Evolutionary conservation across 2,797 vertebrate genomes (phyloP).

Genomic region (Sparus aurata): DNA sequence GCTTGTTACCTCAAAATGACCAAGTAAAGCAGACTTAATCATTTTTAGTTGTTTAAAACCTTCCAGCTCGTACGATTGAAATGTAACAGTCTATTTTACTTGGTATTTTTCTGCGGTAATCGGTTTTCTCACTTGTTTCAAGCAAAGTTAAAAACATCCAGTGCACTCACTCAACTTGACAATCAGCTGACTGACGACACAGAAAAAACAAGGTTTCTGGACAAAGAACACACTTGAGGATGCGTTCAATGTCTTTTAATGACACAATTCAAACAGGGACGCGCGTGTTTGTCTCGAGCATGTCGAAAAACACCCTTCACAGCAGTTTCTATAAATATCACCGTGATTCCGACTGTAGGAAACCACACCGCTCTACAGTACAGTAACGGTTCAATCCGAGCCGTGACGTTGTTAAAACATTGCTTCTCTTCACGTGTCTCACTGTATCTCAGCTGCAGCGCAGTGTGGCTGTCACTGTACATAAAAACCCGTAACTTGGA

Average conservation of each 20-base stretch:
- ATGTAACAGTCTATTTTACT: no score
- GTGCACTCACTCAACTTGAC: slow-evolving; percentile 2
- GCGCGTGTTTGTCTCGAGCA: not conserved
- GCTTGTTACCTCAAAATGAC: no score
- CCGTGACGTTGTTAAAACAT: not conserved
- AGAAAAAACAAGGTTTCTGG: not conserved
- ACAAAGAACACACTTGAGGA: slow-evolving; percentile 3
- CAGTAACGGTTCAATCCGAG: not conserved
- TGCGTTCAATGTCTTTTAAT: not conserved
- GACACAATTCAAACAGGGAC: not conserved
- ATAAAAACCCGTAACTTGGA: slow-evolving; percentile 12
- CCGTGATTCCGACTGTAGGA: slow-evolving; percentile 8
- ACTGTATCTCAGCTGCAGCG: slow-evolving; percentile 12
- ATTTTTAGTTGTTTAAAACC: no score
- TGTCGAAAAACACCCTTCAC: slow-evolving; percentile 9
- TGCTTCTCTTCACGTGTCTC: not conserved
- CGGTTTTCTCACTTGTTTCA: no score
- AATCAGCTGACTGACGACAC: slow-evolving; percentile 16
- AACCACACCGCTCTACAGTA: slow-evolving; percentile 13
- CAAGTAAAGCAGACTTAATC: no score
- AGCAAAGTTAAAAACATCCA: no score
- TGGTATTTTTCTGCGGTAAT: no score
- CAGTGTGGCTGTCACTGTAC: slow-evolving; percentile 18
- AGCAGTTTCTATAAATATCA: not conserved
- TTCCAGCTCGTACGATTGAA: no score